Percentiles rank a stretch among this genome's conserved stretches.
phyloP scores from a whole-genome alignment of 1,140 invertebrate species.

The Thereuonema tuberculata region DNA sequence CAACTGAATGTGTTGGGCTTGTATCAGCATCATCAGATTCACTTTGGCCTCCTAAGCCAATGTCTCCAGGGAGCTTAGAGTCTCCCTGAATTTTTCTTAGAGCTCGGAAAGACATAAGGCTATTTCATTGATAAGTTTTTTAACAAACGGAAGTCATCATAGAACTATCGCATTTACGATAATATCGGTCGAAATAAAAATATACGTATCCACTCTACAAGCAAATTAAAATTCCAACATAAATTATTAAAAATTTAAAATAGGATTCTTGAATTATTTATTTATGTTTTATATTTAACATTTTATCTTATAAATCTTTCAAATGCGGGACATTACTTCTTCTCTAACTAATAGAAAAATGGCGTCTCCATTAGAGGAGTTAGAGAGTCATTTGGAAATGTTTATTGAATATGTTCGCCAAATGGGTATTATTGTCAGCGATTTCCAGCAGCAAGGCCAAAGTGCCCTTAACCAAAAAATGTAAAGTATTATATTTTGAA shows the following conservation, averaged over 20 bases:
- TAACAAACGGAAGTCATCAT: too few species aligned
- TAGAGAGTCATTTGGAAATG: slow-evolving; percentile 84
- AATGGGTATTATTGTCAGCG: slow-evolving; percentile 92
- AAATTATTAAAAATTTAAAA: too few species aligned
- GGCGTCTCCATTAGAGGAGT: slow-evolving; percentile 66
- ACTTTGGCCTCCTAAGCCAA: slow-evolving; percentile 15
- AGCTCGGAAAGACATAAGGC: slow-evolving; percentile 26
- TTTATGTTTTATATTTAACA: too few species aligned
- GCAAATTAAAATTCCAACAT: too few species aligned
- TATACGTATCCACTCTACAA: too few species aligned
- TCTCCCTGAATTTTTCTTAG: slow-evolving; percentile 26
- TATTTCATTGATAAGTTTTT: too few species aligned
- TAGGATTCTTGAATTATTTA: too few species aligned
- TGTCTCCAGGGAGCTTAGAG: slow-evolving; percentile 16
- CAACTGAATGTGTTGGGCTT: slow-evolving; percentile 22
- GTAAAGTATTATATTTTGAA: slow-evolving; percentile 56
- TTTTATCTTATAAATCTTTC: too few species aligned
- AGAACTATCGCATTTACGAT: too few species aligned
- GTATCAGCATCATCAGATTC: slow-evolving; percentile 20
- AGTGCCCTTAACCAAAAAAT: slow-evolving; percentile 95
- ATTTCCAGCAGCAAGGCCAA: slow-evolving; percentile 96
- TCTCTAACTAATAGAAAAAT: too few species aligned
- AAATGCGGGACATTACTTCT: too few species aligned
- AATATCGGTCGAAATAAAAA: too few species aligned
- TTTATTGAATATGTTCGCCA: slow-evolving; percentile 97